Evolutionary conservation across 2,113 vertebrate species (phyloP).

Genomic region (Noctilio leporinus): DNA sequence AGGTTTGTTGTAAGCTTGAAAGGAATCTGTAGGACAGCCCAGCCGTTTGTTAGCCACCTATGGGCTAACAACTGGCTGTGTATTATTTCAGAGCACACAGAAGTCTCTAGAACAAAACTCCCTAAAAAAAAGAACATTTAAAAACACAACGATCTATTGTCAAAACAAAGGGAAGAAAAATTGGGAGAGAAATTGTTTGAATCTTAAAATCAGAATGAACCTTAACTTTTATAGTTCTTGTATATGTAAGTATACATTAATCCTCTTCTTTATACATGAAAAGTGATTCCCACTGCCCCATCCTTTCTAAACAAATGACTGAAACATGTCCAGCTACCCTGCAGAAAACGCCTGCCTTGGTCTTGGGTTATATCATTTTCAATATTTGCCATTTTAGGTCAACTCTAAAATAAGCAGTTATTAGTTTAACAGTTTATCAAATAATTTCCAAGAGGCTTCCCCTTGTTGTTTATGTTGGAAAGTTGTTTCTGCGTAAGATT

Average conservation of each 20-base stretch:
- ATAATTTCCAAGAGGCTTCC: slow-evolving; percentile 24
- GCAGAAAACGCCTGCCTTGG: slow-evolving; percentile 15
- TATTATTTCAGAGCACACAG: not conserved
- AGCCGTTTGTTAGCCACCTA: not conserved
- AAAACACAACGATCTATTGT: not conserved
- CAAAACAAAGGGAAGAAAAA: not conserved
- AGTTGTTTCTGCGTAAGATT: not conserved
- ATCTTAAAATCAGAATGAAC: slow-evolving; percentile 22
- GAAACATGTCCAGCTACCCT: not conserved
- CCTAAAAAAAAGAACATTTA: not conserved
- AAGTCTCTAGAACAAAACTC: not conserved
- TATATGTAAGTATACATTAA: not conserved
- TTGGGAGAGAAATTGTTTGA: not conserved
- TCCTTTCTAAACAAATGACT: not conserved
- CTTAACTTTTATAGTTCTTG: not conserved
- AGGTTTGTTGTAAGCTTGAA: not conserved
- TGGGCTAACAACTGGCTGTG: not conserved
- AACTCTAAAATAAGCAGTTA: slow-evolving; percentile 33
- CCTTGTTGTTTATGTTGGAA: slow-evolving; percentile 30
- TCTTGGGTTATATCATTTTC: not conserved
- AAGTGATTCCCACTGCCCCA: not conserved
- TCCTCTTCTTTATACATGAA: not conserved
- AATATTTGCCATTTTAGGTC: not conserved
- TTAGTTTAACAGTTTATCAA: slow-evolving; percentile 44
- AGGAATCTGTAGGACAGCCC: not conserved